Base-by-base conservation (phyloP, 2,113 vertebrate genomes). In the Tauraco erythrolophus region DNA sequence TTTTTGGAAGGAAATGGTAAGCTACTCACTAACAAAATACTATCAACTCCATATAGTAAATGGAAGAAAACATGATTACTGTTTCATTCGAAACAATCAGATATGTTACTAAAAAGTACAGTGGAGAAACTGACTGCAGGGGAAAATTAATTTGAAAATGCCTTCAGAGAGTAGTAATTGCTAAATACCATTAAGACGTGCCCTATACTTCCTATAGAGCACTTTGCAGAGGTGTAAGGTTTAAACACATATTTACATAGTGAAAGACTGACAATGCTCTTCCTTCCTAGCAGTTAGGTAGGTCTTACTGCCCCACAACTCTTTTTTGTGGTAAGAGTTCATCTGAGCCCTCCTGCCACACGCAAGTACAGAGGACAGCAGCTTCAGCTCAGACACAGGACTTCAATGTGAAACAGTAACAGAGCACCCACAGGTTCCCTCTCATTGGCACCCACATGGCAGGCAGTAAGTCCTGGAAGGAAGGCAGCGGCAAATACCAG, bases 11-110 rank as follows among this genome's bases (percentile, higher is more conserved):
- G 35, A 64, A 71, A 19, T 23, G 30, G 12, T 48, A 48, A 71
- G 24, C 13, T 28, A 71, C 11, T 28, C 13, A 4, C 14, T 84
- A 25, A 70, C n/a, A 65, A 68, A 88, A 70, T 12, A 37, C 45
- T 74, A 14, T 65, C 24, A 72, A 15, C 5, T 64, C 14, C 25
- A 11, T 10, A 13, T 9, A 60, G 12, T 14, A 41, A 88, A 43
- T 43, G 22, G 41, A 74, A 65, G 48, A 85, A 86, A 51, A 54
- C 9, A 19, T 11, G 2, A 27, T 35, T 27, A 61, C 30, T 31
- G 1, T 62, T 62, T 77, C 21, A 28, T 60, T 74, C 0, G 0
- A 75, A 74, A 41, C 22, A 43, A 58, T 56, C 22, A 51, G 10
- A 45, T 19, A 30, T 8, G 11, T 69, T 37, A 46, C 33, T 41